Evolutionary conservation across 2,888 invertebrate genomes (phyloP).

Genomic region (Trissonchulus sp.): DNA sequence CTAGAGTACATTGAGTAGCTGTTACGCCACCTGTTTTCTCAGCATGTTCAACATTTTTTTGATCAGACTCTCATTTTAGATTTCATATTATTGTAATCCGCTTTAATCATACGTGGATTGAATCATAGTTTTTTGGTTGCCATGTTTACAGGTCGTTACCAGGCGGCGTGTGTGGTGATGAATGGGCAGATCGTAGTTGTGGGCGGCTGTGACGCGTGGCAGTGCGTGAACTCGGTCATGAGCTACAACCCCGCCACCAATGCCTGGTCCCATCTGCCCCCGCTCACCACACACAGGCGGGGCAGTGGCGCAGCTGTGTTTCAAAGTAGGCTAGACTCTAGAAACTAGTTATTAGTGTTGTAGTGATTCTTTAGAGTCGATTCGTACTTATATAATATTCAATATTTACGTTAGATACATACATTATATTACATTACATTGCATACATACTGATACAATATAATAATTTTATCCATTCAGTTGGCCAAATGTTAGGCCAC

Average conservation of each 20-base stretch:
- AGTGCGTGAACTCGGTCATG: conserved; percentile 66
- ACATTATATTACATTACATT: too few species aligned
- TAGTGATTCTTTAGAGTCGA: too few species aligned
- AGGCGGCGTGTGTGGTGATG: conserved; percentile 68
- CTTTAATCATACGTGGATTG: background rate
- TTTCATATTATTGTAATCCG: background rate
- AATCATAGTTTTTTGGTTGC: conserved; percentile 28
- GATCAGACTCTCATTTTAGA: background rate
- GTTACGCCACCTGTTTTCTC: too few species aligned
- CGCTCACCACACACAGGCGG: conserved; percentile 65
- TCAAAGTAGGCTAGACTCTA: conserved; percentile 56
- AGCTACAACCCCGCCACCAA: conserved; percentile 63
- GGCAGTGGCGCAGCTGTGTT: conserved; percentile 66
- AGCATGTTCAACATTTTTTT: too few species aligned
- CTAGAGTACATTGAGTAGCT: too few species aligned
- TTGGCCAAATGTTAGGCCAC: too few species aligned
- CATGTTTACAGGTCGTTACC: conserved; percentile 64
- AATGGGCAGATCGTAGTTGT: conserved; percentile 68
- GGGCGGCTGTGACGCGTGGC: conserved; percentile 84
- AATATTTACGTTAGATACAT: too few species aligned
- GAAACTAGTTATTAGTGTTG: too few species aligned
- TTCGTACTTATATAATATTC: too few species aligned
- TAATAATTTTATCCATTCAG: too few species aligned
- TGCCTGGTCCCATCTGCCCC: conserved; percentile 66
- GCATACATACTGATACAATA: too few species aligned